Evolutionary conservation across 1,140 invertebrate genomes (phyloP), one percentile per base, ranked within the genome.

Genomic region (Chelonus insularis): DNA sequence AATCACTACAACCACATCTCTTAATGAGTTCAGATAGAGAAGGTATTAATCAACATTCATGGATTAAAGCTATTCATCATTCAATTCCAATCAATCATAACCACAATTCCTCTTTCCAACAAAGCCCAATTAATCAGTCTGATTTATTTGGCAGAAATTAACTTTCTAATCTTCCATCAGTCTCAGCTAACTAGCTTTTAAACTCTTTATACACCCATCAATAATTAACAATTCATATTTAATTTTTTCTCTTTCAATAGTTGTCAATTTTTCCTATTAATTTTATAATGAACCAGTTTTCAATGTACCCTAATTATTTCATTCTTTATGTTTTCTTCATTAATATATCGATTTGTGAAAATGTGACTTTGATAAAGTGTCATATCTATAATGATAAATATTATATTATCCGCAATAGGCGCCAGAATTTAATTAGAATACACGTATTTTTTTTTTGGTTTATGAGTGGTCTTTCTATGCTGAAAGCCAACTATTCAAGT

Each of bases 401-500:
- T 4, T 39, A 12, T 11, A n/a, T 59, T 60, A 60, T 62, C 56
- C 43, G 45, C 50, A 64, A 66, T n/a, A n/a, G 59, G 55, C 55
- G 63, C 55, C 58, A 47, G 55, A 61, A 72, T 69, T 64, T 54
- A 57, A 60, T n/a, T n/a, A n/a, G 64, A 64, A 50, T 58, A 68
- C 63, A 67, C 59, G 55, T 69, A 63, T 63, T 51, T 45, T 39
- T n/a, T n/a, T n/a, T n/a, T n/a, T n/a, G n/a, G n/a, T n/a, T n/a
- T n/a, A n/a, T 65, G 66, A 71, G 64, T 76, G 75, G 74, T 76
- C 72, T 66, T 76, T 76, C 69, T 76, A 75, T 70, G 66, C 69
- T 68, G 71, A 64, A 39, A 64, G 63, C 43, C 57, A 61, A 50
- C 55, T 23, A 39, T 37, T 51, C 54, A 62, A 70, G 66, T 69